phyloP scores from a whole-genome alignment of 2,113 vertebrate species.

The Serilophus lunatus region DNA sequence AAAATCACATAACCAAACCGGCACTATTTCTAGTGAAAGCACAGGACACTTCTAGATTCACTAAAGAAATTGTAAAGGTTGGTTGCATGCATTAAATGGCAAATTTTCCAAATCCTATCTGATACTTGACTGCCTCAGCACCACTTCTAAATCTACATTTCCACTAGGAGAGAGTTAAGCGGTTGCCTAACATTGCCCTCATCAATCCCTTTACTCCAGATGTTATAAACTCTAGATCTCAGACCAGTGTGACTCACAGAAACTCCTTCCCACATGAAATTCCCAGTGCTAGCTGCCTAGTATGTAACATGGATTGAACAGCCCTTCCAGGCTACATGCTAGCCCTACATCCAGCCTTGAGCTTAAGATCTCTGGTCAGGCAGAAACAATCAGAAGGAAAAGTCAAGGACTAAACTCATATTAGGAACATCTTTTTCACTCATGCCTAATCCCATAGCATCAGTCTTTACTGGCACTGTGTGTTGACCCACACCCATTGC shows the following conservation, averaged over 20 bases:
- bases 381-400: not conserved
- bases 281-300: not conserved
- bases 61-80: not conserved
- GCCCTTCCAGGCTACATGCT: not conserved
- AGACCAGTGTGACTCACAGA: not conserved
- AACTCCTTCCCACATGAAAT: not conserved
- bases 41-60: not conserved
- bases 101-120: not conserved
- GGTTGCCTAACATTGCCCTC: not conserved
- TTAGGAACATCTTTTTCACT: not conserved
- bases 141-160: not conserved
- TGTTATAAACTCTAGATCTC: not conserved
- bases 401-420: not conserved
- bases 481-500: not conserved
- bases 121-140: not conserved
- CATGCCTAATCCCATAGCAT: not conserved
- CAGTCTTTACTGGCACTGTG: not conserved
- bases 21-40: not conserved
- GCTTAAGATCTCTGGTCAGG: not conserved
- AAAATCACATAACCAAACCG: not conserved
- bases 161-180: not conserved
- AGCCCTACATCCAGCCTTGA: not conserved
- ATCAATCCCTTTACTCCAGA: not conserved
- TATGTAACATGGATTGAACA: not conserved
- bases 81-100: not conserved